These are phyloP conservation scores for Odontomyia ornata DNA, from an alignment of 2,888 invertebrate species.

Conservation along the genomic window DNA sequence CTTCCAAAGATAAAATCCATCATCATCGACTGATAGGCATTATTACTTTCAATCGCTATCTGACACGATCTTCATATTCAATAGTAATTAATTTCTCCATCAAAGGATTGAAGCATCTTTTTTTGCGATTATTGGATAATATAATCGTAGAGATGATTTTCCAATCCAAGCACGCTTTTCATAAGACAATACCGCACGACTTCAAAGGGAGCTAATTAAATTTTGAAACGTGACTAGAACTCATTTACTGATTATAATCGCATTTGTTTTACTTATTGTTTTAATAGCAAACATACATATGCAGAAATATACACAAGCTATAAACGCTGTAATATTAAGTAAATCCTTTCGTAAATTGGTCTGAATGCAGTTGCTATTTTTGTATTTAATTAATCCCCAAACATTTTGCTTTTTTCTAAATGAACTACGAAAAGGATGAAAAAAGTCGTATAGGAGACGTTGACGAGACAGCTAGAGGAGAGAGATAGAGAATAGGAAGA, in stretches of 20 bases:
- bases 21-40: background rate
- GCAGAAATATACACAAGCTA: too few relatives aligned
- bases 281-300: too few relatives aligned
- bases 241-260: slow-evolving; percentile 39
- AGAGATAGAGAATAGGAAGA: too few relatives aligned
- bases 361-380: too few relatives aligned
- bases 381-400: too few relatives aligned
- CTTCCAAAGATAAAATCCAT: background rate
- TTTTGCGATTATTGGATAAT: background rate
- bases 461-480: too few relatives aligned
- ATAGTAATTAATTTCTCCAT: background rate
- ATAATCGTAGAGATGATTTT: background rate
- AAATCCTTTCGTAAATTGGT: too few relatives aligned
- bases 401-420: too few relatives aligned
- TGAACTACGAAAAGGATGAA: too few relatives aligned
- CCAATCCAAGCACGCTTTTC: background rate
- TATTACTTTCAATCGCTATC: background rate
- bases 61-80: background rate
- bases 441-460: too few relatives aligned
- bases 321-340: too few relatives aligned
- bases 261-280: background rate
- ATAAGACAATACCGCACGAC: slow-evolving; percentile 1
- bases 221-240: slow-evolving; percentile 21
- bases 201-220: slow-evolving; percentile 19
- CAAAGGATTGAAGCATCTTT: background rate